Base-by-base conservation (phyloP, 2,113 vertebrate genomes). In the Pterocles gutturalis region DNA sequence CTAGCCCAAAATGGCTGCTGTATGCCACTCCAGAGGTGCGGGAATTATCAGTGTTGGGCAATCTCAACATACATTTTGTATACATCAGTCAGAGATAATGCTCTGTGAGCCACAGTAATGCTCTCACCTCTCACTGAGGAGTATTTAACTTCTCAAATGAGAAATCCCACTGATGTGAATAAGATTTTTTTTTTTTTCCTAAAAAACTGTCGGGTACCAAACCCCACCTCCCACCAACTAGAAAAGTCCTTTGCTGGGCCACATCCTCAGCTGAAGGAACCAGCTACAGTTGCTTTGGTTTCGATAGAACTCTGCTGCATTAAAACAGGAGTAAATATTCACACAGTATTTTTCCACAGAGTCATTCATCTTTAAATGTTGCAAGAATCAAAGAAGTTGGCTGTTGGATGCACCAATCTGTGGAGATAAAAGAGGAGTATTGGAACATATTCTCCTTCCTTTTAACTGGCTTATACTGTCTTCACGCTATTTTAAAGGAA, bases 281-380 rank as follows among this genome's bases (percentile, higher is more conserved):
- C 36, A 87, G 25, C 75, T 41, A 49, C 41, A 51, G 60, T n/a
- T 69, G 61, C 57, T 95, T 75, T 87, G 48, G 76, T 57, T 95
- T 80, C 66, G 84, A 2, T 1, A 58, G 51, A 61, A 61, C 33
- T 82, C 48, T 46, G 69, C 61, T 22, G 11, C 22, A 28, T 87
- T 94, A 87, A 84, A 91, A 86, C 65, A 89, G 49, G 34, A 95
- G 96, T 81, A 94, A 95, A 95, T 79, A 96, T 64, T 76, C 81
- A 71, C 9, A 57, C 3, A 36, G 61, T 55, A 41, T 60, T 84
- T 92, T 87, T 89, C 67, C 72, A 64, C 51, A 24, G 83, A 82
- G 43, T 75, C 73, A 36, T 38, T 94, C 69, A 54, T 34, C 36
- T 72, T 94, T 89, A 93, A 87, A 31, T 19, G 69, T 38, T 92